These are phyloP conservation scores for Mycteria americana DNA, from an alignment of 2,797 vertebrate genomes.

Conservation along the genomic window DNA sequence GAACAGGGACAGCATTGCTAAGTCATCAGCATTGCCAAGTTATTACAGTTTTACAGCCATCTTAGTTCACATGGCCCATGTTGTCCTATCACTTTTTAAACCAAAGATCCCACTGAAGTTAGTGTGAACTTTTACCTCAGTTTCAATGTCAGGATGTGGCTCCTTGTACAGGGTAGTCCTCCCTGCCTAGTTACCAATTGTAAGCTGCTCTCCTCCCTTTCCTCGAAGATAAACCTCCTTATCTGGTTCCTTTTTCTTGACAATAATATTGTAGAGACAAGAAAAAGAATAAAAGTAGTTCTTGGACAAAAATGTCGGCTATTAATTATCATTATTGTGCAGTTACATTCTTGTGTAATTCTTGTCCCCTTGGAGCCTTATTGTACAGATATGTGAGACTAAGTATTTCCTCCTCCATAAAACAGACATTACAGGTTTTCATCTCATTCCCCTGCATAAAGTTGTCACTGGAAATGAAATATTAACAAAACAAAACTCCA, in stretches of 20 bases:
- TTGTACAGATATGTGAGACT: constrained; percentile 1
- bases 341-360: constrained; percentile 21
- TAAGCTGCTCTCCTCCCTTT: constrained; percentile 62
- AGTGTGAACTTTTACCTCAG: constrained; percentile 49
- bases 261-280: constrained; percentile 41
- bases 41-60: neutral
- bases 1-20: neutral
- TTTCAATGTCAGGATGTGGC: constrained; percentile 66
- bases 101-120: neutral
- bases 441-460: neutral
- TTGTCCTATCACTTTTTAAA: neutral
- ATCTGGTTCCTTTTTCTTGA: constrained; percentile 62
- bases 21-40: neutral
- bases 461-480: constrained; percentile 1
- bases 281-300: constrained; percentile 42
- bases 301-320: constrained; percentile 38
- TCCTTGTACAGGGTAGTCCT: constrained; percentile 55
- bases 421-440: neutral
- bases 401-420: constrained; percentile 24
- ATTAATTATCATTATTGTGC: constrained; percentile 53
- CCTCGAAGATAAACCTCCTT: constrained; percentile 65
- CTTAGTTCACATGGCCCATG: neutral
- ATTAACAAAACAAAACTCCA: constrained; percentile 21
- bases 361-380: constrained; percentile 20
- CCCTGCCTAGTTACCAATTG: constrained; percentile 58